phyloP scores from a whole-genome alignment of 2,113 vertebrate species.

The Caloenas nicobarica region DNA sequence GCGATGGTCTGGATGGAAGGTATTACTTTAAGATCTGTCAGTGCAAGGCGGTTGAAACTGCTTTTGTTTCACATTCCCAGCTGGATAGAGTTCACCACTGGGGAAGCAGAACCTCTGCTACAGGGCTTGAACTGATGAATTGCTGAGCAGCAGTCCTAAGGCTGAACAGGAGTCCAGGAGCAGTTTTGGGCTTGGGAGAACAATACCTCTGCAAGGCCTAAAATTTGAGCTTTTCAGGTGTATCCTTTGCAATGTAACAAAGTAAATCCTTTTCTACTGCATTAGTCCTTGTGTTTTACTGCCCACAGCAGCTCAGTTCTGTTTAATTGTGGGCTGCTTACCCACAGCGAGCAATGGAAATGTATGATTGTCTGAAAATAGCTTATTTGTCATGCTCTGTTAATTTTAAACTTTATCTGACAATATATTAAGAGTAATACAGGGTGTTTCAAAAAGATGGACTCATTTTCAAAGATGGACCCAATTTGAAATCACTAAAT shows the following conservation, averaged over 20 bases:
- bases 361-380: neutral
- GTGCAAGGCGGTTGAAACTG: neutral
- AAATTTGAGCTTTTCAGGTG: neutral
- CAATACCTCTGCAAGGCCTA: neutral
- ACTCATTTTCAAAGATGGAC: no score
- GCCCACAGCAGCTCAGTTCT: neutral
- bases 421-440: neutral
- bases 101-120: neutral
- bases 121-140: fast-evolving
- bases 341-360: neutral
- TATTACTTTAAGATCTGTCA: neutral
- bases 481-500: no score
- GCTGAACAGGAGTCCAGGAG: neutral
- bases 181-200: neutral
- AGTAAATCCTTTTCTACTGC: neutral
- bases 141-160: neutral
- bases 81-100: neutral
- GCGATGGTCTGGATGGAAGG: neutral
- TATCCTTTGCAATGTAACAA: neutral
- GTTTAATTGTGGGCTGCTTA: neutral
- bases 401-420: neutral
- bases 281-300: neutral
- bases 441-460: no score
- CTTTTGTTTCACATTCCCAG: neutral
- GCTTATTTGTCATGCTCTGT: neutral